Conservation (phyloP, 1,140 invertebrate species). For the Camponotus floridanus region DNA sequence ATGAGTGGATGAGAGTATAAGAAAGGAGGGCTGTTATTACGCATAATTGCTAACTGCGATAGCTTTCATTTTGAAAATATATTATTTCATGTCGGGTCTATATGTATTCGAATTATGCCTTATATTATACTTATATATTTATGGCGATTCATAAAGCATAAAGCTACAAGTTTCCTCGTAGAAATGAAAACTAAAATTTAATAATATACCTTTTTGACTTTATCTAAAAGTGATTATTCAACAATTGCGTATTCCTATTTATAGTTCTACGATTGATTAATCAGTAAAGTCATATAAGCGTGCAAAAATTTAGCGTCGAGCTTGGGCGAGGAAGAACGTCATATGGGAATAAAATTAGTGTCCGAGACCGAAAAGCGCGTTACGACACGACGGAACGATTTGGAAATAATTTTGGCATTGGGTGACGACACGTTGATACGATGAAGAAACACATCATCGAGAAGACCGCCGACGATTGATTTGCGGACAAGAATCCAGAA, state of each 20-base stretch:
- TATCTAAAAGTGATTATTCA: constrained; percentile 22
- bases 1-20: background rate
- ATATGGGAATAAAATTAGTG: constrained; percentile 41
- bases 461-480: constrained; percentile 17
- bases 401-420: constrained; percentile 78
- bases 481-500: constrained; percentile 20
- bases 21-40: constrained; percentile 2
- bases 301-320: background rate
- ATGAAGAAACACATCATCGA: constrained; percentile 67
- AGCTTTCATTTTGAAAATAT: background rate
- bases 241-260: background rate
- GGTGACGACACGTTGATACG: constrained; percentile 64
- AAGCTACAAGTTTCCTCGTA: background rate
- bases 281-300: background rate
- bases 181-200: background rate
- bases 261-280: constrained; percentile 12
- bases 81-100: background rate
- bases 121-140: background rate
- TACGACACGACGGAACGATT: constrained; percentile 66
- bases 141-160: background rate
- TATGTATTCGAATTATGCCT: background rate
- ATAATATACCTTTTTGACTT: background rate
- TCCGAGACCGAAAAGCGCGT: constrained; percentile 59
- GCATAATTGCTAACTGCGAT: background rate
- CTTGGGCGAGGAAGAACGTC: constrained; percentile 55